Evolutionary conservation across 2,113 vertebrate genomes (phyloP).

Genomic region (Elephantulus edwardii): DNA sequence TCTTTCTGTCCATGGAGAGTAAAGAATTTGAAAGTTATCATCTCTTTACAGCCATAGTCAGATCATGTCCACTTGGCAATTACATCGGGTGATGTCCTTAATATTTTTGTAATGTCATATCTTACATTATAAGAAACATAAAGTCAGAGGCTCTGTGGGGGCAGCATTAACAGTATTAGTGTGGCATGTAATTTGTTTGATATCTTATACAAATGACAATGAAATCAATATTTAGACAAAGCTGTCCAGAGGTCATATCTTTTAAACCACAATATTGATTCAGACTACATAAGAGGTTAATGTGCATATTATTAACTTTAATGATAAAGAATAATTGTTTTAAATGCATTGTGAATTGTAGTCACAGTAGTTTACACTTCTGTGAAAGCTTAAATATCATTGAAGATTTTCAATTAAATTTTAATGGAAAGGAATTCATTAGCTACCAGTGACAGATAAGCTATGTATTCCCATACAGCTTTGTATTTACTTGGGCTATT

Average conservation of each 20-base stretch:
- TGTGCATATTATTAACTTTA: conserved; percentile 88
- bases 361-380: conserved; percentile 73
- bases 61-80: conserved; percentile 63
- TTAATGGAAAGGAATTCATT: conserved; percentile 75
- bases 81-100: conserved; percentile 73
- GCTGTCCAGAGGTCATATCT: conserved; percentile 88
- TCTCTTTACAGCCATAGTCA: conserved; percentile 52
- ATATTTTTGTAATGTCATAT: conserved; percentile 74
- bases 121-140: conserved; percentile 68
- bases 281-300: conserved; percentile 86
- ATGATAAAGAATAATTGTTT: conserved; percentile 84
- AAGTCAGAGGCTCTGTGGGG: conserved; percentile 80
- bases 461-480: conserved; percentile 4
- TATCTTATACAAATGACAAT: conserved; percentile 93
- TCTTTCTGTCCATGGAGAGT: conserved; percentile 46
- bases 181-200: conserved; percentile 90
- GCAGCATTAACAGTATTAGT: conserved; percentile 88
- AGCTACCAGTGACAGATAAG: conserved; percentile 45
- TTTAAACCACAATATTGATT: conserved; percentile 89
- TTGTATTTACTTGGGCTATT: conserved; percentile 46
- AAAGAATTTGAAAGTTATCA: conserved; percentile 64
- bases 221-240: conserved; percentile 92
- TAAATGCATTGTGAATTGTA: conserved; percentile 79
- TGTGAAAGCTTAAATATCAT: conserved; percentile 65
- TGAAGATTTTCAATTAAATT: conserved; percentile 73